Base-by-base conservation (phyloP, 1,140 invertebrate genomes). In the Bactericera cockerelli region DNA sequence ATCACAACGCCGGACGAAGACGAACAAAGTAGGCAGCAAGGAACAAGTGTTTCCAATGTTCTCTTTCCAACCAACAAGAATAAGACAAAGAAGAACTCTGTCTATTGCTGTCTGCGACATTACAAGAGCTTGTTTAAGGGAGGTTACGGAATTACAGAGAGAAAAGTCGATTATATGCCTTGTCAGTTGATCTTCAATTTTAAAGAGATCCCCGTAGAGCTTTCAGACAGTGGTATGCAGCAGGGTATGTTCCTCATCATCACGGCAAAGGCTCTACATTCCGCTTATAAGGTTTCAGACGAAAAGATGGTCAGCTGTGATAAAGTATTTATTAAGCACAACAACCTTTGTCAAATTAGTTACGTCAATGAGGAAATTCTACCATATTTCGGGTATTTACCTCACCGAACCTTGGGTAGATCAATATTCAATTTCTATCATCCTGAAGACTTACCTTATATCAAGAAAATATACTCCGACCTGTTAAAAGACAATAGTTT, bases 381-480 rank as follows among this genome's bases (percentile, higher is more conserved):
- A 0, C 81, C 82, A 14, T 85, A 87, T 64, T 75, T 93, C 59
- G 92, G 92, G 0, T 92, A 88, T 70, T 69, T 93, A 56, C 91
- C 92, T 0, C 90, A 94, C 69, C 90, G 94, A 67, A 78, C 94
- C 64, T 74, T 87, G 22, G 84, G 86, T 0, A 81, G 80, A 62
- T 87, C 86, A 26, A 78, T 92, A 8, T 82, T 94, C 67, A 82
- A 88, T 64, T 84, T 90, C 65, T 94, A 91, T 68, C 89, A 93
- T 72, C 86, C 88, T 1, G 85, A 89, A 64, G 91, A 94, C 70
- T 71, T 93, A 64, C 70, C 75, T 0, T 78, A 82, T 63, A 73
- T 94, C 49, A 87, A 86, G 70, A 82, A 86, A 64, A 80, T 88
- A 28, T 93, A 94, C 71, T 81, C 89, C 72, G 82, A 79, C 22